Conservation (phyloP, 2,888 invertebrate genomes). For the Drosophila imparisetae region DNA sequence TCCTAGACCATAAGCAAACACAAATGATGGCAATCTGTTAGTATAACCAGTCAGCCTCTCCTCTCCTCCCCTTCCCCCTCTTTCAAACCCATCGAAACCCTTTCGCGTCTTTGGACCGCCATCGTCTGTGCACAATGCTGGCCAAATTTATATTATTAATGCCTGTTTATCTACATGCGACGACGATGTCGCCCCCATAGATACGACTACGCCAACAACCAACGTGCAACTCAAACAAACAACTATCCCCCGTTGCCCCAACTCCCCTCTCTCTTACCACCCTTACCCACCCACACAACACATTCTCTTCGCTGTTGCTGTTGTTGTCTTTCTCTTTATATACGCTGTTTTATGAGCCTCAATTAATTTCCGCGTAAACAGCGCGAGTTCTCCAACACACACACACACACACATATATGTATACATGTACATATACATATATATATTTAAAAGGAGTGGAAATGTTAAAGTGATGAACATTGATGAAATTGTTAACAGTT, state of each 20-base stretch:
- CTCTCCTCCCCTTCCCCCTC: not conserved
- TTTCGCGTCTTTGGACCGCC: slow-evolving; percentile 11
- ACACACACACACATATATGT: not conserved
- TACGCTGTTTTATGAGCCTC: slow-evolving; percentile 72
- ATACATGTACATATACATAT: not conserved
- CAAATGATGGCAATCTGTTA: slow-evolving; percentile 74
- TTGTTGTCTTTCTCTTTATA: slow-evolving; percentile 45
- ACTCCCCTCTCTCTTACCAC: not conserved
- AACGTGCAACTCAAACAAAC: slow-evolving; percentile 9
- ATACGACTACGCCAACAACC: slow-evolving; percentile 24
- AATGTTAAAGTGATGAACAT: slow-evolving; percentile 10
- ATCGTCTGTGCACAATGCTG: slow-evolving; percentile 38
- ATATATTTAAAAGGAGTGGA: not conserved
- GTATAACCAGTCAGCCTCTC: slow-evolving; percentile 7
- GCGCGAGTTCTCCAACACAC: slow-evolving; percentile 29
- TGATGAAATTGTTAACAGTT: not conserved
- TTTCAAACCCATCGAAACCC: not conserved
- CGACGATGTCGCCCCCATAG: slow-evolving; percentile 47
- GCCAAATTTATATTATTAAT: slow-evolving; percentile 72
- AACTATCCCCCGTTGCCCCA: not conserved
- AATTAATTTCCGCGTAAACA: slow-evolving; percentile 73
- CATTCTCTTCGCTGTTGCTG: not conserved
- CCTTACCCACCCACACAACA: not conserved
- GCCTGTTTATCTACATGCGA: slow-evolving; percentile 74
- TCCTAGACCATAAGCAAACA: slow-evolving; percentile 59